A percentile compares a stretch with the other conserved stretches of the same genome.
These are phyloP conservation scores for Seriola quinqueradiata DNA, from an alignment of 2,113 vertebrate genomes.

Conservation along the genomic window DNA sequence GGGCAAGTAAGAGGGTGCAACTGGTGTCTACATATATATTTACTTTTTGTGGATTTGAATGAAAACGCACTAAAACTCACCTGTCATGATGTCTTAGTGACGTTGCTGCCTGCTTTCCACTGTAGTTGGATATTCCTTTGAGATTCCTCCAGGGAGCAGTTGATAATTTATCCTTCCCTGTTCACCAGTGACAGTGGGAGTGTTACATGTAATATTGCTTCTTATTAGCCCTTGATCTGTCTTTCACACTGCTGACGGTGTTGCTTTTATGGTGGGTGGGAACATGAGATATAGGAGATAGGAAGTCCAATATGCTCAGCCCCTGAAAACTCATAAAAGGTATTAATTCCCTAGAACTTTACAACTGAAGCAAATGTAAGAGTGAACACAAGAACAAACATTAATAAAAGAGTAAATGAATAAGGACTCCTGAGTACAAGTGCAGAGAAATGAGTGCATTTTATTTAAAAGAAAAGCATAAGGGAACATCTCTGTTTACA, in stretches of 20 bases:
- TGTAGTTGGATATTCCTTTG: constrained; percentile 35
- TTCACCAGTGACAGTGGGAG: constrained; percentile 34
- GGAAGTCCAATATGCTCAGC: constrained; percentile 1
- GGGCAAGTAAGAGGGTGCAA: background rate
- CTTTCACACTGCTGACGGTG: constrained; percentile 63
- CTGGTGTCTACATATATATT: background rate
- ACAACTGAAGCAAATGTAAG: background rate
- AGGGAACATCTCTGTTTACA: constrained; percentile 91
- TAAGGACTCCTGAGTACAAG: background rate
- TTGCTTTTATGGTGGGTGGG: constrained; percentile 73
- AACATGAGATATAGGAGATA: constrained; percentile 56
- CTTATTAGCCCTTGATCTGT: constrained; percentile 51
- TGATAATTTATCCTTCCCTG: constrained; percentile 27
- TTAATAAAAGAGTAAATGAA: constrained; percentile 5
- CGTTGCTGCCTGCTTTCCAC: background rate
- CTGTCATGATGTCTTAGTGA: constrained; percentile 67
- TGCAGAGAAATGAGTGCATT: constrained; percentile 86
- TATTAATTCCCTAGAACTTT: constrained; percentile 6
- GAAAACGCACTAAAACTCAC: constrained; percentile 61
- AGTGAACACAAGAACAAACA: background rate
- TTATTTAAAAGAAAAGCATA: constrained; percentile 94
- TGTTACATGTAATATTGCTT: constrained; percentile 30
- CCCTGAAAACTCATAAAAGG: constrained; percentile 32
- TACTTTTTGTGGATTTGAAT: background rate
- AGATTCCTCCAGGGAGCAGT: background rate